Conservation (phyloP, 2,797 vertebrate species). For the Cuculus canorus region DNA sequence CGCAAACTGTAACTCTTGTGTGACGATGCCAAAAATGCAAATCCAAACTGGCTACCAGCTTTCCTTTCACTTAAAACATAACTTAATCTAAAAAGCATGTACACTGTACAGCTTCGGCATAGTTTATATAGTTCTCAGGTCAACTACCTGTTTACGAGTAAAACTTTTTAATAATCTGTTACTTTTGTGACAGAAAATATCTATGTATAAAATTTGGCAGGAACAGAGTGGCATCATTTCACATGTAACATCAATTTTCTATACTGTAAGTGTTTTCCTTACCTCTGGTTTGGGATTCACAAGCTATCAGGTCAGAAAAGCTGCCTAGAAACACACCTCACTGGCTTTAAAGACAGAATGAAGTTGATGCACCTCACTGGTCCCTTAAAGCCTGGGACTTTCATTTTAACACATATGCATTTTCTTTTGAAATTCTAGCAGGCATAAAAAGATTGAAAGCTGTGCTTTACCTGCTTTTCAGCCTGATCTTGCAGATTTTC, state of each 20-base stretch:
- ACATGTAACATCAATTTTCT: background rate
- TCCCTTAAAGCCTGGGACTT: background rate
- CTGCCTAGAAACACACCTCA: background rate
- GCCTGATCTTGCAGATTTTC: background rate
- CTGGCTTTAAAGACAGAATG: background rate
- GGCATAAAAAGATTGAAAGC: background rate
- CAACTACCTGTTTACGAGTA: background rate
- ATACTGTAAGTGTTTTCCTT: background rate
- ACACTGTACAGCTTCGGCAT: background rate
- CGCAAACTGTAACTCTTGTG: background rate
- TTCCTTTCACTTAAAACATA: background rate
- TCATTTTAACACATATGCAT: background rate
- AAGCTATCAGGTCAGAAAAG: background rate
- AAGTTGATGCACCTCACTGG: background rate
- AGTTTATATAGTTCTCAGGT: background rate
- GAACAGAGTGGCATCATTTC: background rate
- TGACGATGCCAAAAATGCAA: slow-evolving; percentile 31
- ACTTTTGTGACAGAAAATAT: background rate
- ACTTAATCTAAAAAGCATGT: background rate
- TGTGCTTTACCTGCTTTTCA: background rate
- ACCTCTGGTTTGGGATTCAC: background rate
- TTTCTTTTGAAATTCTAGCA: background rate
- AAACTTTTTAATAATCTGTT: background rate
- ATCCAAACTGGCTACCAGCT: background rate
- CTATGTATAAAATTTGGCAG: background rate